Evolutionary conservation across 2,888 invertebrate species (phyloP).

Genomic region (Gonocerus acuteangulatus): DNA sequence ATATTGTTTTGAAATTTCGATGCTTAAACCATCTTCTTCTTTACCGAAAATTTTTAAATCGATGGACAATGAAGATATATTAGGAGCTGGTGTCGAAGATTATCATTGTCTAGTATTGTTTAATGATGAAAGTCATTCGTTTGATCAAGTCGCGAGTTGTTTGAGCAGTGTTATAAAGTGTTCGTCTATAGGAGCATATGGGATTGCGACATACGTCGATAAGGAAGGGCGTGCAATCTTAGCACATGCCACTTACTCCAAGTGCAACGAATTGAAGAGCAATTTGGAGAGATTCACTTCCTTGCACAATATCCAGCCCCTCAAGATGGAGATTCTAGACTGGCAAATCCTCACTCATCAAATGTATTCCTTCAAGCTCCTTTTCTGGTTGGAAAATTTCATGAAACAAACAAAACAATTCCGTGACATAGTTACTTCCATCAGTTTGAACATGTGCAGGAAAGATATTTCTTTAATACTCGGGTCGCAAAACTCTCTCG

Average conservation of each 20-base stretch:
- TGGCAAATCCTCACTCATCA: constrained; percentile 89
- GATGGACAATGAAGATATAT: constrained; percentile 51
- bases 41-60: constrained; percentile 58
- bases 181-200: constrained; percentile 79
- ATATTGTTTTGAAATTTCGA: constrained; percentile 75
- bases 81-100: constrained; percentile 50
- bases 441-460: constrained; percentile 51
- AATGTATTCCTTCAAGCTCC: constrained; percentile 78
- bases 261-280: constrained; percentile 66
- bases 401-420: constrained; percentile 68
- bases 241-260: constrained; percentile 69
- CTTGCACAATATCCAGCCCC: constrained; percentile 66
- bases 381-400: constrained; percentile 85
- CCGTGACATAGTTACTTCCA: constrained; percentile 66
- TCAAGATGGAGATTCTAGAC: constrained; percentile 85
- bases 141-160: constrained; percentile 92
- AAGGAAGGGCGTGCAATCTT: constrained; percentile 90
- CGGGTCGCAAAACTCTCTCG: constrained; percentile 47
- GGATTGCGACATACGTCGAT: constrained; percentile 92
- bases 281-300: constrained; percentile 77
- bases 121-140: constrained; percentile 97
- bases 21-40: constrained; percentile 63
- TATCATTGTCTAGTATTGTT: constrained; percentile 85
- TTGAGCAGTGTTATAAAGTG: constrained; percentile 82
- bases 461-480: constrained; percentile 47